Conservation (phyloP, 2,888 invertebrate genomes). For the Diabrotica balteata region DNA sequence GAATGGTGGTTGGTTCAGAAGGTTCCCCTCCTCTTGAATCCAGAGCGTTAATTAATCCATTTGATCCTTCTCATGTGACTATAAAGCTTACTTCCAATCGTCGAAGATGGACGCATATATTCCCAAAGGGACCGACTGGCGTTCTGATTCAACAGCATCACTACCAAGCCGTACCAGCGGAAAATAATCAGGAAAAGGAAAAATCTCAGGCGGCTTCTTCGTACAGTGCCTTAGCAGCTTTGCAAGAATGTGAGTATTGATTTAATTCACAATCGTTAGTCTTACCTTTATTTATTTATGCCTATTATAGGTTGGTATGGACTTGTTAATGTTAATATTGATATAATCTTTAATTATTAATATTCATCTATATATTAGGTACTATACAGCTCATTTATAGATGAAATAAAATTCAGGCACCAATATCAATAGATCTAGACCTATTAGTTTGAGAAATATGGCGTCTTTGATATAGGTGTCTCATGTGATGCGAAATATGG, state of each 20-base stretch:
- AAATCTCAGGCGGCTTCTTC: slow-evolving; percentile 48
- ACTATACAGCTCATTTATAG: no score
- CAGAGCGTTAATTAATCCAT: slow-evolving; percentile 93
- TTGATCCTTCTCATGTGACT: slow-evolving; percentile 96
- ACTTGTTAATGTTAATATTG: no score
- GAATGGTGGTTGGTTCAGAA: slow-evolving; percentile 66
- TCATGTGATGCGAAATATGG: no score
- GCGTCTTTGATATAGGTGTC: no score
- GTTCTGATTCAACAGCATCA: slow-evolving; percentile 93
- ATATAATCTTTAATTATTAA: no score
- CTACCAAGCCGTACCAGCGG: slow-evolving; percentile 83
- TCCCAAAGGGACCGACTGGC: slow-evolving; percentile 92
- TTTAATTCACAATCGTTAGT: background rate
- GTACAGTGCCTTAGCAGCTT: slow-evolving; percentile 57
- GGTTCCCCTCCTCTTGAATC: slow-evolving; percentile 72
- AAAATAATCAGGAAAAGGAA: slow-evolving; percentile 45
- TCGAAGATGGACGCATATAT: slow-evolving; percentile 97
- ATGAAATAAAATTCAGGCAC: no score
- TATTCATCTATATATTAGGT: no score
- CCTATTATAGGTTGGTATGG: no score
- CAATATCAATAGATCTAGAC: no score
- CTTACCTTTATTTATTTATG: no score
- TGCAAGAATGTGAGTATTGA: slow-evolving; percentile 62
- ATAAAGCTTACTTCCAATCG: slow-evolving; percentile 95
- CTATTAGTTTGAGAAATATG: no score